Conservation (phyloP, 2,797 vertebrate species). For the Acanthornis magna region DNA sequence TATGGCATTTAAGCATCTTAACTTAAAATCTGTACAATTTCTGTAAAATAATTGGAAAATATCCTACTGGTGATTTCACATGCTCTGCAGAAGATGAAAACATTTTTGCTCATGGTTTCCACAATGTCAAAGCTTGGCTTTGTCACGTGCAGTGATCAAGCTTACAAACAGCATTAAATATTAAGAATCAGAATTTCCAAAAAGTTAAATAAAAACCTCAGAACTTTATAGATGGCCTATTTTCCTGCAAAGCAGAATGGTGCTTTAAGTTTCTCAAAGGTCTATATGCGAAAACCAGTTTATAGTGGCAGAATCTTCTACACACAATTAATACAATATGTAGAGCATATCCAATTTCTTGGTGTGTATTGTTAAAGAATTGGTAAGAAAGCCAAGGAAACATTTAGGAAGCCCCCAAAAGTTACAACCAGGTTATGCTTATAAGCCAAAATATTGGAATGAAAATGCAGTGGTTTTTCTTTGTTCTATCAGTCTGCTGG, state of each 20-base stretch:
- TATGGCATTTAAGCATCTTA: conserved; percentile 22
- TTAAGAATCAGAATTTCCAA: background rate
- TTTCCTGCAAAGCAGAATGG: background rate
- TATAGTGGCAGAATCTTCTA: background rate
- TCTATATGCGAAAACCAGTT: background rate
- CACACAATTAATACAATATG: conserved; percentile 21
- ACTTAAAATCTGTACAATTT: conserved; percentile 22
- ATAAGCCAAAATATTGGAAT: conserved; percentile 9
- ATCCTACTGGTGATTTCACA: background rate
- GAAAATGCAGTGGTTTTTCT: background rate
- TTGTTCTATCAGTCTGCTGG: conserved; percentile 7
- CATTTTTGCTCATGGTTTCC: conserved; percentile 9
- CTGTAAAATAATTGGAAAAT: conserved; percentile 26
- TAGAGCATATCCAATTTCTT: conserved; percentile 40
- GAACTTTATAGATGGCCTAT: background rate
- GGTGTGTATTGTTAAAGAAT: conserved; percentile 13
- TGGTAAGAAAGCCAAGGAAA: background rate
- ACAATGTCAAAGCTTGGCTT: background rate
- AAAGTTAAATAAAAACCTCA: background rate
- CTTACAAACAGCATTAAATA: background rate
- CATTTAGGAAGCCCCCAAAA: conserved; percentile 17
- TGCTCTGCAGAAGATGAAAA: background rate
- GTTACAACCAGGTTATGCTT: conserved; percentile 28
- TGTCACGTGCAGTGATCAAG: background rate
- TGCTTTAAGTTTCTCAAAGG: background rate